Evolutionary conservation across 1,140 invertebrate species (phyloP), one percentile per base, ranked within the genome.

Genomic region (Papilio polyxenes): DNA sequence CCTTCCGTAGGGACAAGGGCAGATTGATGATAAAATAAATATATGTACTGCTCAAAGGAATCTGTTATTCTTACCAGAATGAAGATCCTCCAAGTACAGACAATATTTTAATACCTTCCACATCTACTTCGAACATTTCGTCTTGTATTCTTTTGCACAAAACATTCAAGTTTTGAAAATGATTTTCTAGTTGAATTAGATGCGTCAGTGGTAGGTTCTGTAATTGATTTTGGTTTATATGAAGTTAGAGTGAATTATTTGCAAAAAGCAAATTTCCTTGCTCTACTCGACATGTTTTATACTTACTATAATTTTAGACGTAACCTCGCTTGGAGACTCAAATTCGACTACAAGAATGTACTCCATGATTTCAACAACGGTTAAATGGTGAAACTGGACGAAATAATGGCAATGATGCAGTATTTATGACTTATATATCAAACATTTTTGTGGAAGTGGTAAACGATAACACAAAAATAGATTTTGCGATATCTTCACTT

Each of bases 271-370:
- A 81, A 56, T 5, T 69, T 49, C 17, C 48, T 40, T 2, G 1
- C 11, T 65, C 13, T 51, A 80, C 17, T 72, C 8, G 3, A 82
- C 80, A 48, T 10, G 1, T 72, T 23, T 65, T 3, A 0, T 15
- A 83, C 82, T 81, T 85, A 93, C 92, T 90, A 89, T 87, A 44
- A 92, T 85, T 88, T 89, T 89, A 78, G 91, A 92, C 23, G 88
- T 87, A 9, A 83, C 87, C 82, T 84, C 87, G 59, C 85, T 86
- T 15, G 86, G 86, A 23, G 90, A 86, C 83, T 90, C 89, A 75
- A 87, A 86, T 85, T 93, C 91, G 20, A 87, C 89, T 49, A 93
- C 81, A 44, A 89, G 75, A 78, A 92, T 88, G 78, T 90, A 92
- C 56, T 85, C 81, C 89, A 88, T 89, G 59, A 10, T 44, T 48